Percentiles rank a stretch among this genome's conserved stretches.
Evolutionary conservation across 1,140 invertebrate species (phyloP).

Genomic region (Neotoxoptera formosana): DNA sequence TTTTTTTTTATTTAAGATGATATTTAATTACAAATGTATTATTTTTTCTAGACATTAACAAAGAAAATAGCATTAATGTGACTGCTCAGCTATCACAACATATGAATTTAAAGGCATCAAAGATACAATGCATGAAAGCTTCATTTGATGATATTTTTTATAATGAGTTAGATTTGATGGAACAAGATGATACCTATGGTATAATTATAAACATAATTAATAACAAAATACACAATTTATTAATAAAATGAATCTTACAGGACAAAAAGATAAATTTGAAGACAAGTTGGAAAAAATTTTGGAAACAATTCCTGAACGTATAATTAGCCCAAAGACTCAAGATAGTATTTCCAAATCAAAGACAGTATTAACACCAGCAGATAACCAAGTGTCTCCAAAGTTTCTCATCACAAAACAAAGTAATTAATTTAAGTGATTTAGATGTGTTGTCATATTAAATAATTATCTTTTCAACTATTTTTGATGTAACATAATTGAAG

Average conservation of each 20-base stretch:
- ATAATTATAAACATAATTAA: background rate
- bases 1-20: background rate
- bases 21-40: background rate
- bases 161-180: constrained; percentile 42
- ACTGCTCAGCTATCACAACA: constrained; percentile 69
- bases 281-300: constrained; percentile 49
- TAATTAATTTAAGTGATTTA: background rate
- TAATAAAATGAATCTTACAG: background rate
- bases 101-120: constrained; percentile 70
- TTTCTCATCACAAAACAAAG: constrained; percentile 51
- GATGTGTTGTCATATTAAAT: background rate
- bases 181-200: constrained; percentile 55
- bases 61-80: constrained; percentile 64
- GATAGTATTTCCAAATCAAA: constrained; percentile 4
- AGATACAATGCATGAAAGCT: constrained; percentile 86
- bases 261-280: constrained; percentile 53
- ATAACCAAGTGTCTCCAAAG: constrained; percentile 18
- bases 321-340: constrained; percentile 30
- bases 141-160: constrained; percentile 71
- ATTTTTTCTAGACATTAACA: constrained; percentile 15
- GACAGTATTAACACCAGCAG: background rate
- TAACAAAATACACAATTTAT: background rate
- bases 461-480: background rate
- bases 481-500: background rate
- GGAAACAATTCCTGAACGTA: constrained; percentile 45